A percentile compares a stretch with the other conserved stretches of the same genome.
These are phyloP conservation scores for Drosophila equinoxialis DNA, from an alignment of 1,140 invertebrate species.

Conservation along the genomic window DNA sequence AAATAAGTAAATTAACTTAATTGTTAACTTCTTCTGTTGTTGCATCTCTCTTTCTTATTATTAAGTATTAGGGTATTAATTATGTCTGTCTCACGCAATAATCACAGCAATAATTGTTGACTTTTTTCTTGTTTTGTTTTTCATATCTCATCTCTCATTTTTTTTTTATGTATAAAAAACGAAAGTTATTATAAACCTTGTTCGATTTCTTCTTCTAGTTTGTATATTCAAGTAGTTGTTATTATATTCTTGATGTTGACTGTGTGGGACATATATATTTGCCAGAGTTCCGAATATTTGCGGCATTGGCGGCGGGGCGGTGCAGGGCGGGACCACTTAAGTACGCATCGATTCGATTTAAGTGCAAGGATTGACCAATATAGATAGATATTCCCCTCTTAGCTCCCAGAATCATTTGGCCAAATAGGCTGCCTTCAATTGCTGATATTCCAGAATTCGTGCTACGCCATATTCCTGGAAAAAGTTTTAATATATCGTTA, in stretches of 20 bases:
- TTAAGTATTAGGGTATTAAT: slow-evolving; percentile 6
- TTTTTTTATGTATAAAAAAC: slow-evolving; percentile 25
- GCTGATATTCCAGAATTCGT: slow-evolving; percentile 69
- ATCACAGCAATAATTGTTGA: slow-evolving; percentile 66
- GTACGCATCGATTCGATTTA: slow-evolving; percentile 65
- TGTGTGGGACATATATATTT: slow-evolving; percentile 13
- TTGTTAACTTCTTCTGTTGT: slow-evolving; percentile 34
- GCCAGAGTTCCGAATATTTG: background rate
- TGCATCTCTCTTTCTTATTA: slow-evolving; percentile 1
- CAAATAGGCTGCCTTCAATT: slow-evolving; percentile 52
- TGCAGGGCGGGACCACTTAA: slow-evolving; percentile 55
- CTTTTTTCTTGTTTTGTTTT: background rate
- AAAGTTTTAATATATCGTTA: background rate
- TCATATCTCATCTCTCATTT: slow-evolving; percentile 44
- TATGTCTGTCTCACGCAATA: slow-evolving; percentile 51
- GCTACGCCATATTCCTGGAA: slow-evolving; percentile 65
- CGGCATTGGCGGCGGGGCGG: background rate
- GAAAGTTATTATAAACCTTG: slow-evolving; percentile 27
- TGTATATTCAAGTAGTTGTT: slow-evolving; percentile 38
- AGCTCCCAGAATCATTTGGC: slow-evolving; percentile 36
- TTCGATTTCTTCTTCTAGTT: slow-evolving; percentile 29
- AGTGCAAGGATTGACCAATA: slow-evolving; percentile 40
- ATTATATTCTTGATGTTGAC: slow-evolving; percentile 3
- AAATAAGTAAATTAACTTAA: slow-evolving; percentile 30
- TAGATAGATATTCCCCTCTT: slow-evolving; percentile 11